Base-by-base conservation (phyloP, 1,140 invertebrate species). In the Ctenoplectra terminalis region DNA sequence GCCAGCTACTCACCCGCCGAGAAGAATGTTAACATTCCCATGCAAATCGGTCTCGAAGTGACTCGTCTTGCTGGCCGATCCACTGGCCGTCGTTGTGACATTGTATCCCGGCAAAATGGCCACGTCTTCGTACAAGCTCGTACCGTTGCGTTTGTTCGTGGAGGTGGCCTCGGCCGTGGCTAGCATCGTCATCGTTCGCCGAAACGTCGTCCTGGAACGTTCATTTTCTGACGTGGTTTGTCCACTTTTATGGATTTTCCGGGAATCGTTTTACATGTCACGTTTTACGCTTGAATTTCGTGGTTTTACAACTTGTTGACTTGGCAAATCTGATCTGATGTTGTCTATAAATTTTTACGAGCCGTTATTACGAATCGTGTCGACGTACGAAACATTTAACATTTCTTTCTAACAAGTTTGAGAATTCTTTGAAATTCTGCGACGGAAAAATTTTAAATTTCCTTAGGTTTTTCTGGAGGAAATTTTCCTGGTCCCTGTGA, bases 1-100 rank as follows among this genome's bases (percentile, higher is more conserved):
- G 40, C 37, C 40, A 67, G 34, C 17, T 37, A 92, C 93, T 94
- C 90, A 96, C 95, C 95, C 95, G 92, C 95, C 95, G 66, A 96
- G 93, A 83, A 95, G 92, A 72, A 96, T 93, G 90, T 96, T 96
- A 79, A 95, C 95, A 83, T 95, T 95, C 83, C 95, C 95, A 91
- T 95, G 95, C 80, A 95, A 88, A 80, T 91, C 88, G 17, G 89
- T 86, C 20, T 90, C 88, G 77, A 89, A 92, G 77, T 89, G 87
- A 67, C 90, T 90, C 80, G 80, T 92, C 79, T 90, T 93, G 85
- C 87, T 87, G 34, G 83, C 58, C 13, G 83, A 83, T 46, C 81
- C 80, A 81, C 82, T 93, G 85, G 92, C 92, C 88, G 81, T 75
- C 46, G 85, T 86, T 34, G 85, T 82, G 34, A 87, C 90, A 73